phyloP scores from a whole-genome alignment of 2,888 invertebrate species.

The Drosophila hamatofila region DNA sequence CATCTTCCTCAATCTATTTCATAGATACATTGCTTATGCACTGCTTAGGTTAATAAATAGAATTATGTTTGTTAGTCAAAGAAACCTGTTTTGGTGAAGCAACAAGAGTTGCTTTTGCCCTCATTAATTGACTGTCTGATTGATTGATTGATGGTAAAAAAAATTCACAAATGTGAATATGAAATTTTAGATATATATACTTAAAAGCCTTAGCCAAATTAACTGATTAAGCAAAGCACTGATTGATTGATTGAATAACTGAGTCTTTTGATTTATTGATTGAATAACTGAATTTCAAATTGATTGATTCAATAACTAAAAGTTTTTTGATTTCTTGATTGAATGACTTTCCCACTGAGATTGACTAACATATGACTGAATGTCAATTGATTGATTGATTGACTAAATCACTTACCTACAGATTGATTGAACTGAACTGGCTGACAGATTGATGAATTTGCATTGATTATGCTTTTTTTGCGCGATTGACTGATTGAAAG shows the following conservation, averaged over 20 bases:
- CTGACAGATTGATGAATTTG: not conserved
- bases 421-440: not conserved
- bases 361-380: not conserved
- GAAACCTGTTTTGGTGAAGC: not conserved
- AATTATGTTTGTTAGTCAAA: not conserved
- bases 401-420: too few relatives aligned
- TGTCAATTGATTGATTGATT: not conserved
- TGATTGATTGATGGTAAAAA: not conserved
- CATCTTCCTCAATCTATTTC: slow-evolving; percentile 2
- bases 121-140: not conserved
- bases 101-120: not conserved
- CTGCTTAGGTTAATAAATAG: slow-evolving; percentile 2
- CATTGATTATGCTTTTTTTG: too few relatives aligned
- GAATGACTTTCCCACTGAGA: too few relatives aligned
- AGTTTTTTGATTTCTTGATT: too few relatives aligned
- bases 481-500: not conserved
- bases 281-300: too few relatives aligned
- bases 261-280: not conserved
- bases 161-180: not conserved
- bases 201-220: not conserved
- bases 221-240: not conserved
- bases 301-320: too few relatives aligned
- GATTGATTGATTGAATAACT: not conserved
- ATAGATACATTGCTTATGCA: not conserved
- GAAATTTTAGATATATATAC: not conserved